These are phyloP conservation scores for Phylloscopus whistleri DNA, from an alignment of 2,113 vertebrate genomes.

Conservation along the genomic window DNA sequence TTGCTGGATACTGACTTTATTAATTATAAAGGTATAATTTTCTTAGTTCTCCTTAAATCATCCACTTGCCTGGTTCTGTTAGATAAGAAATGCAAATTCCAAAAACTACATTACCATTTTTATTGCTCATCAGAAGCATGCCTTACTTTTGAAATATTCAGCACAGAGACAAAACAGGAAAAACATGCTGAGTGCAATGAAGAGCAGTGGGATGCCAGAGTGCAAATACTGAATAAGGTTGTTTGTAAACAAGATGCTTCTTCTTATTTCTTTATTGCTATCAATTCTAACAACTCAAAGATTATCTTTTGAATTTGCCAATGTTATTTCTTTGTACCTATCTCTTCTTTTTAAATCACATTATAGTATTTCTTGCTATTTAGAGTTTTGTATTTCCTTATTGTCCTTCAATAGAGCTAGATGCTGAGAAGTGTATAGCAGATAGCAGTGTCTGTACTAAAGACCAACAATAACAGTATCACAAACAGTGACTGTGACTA, in stretches of 20 bases:
- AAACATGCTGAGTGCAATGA: not conserved
- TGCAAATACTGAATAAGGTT: not conserved
- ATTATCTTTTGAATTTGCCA: not conserved
- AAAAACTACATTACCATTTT: slow-evolving; percentile 25
- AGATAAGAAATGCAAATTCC: slow-evolving; percentile 16
- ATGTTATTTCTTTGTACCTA: not conserved
- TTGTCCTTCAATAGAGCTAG: not conserved
- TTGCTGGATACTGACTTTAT: not conserved
- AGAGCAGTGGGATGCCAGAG: slow-evolving; percentile 5
- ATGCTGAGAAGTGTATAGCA: not conserved
- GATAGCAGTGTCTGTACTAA: not conserved
- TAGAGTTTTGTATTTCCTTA: not conserved
- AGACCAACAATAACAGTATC: not conserved
- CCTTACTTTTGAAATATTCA: not conserved
- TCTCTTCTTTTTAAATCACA: not conserved
- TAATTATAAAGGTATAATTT: not conserved
- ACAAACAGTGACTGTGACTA: fast-evolving
- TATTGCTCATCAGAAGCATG: not conserved
- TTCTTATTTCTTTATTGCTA: not conserved
- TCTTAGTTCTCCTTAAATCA: not conserved
- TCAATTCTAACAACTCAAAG: not conserved
- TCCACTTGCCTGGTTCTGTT: not conserved
- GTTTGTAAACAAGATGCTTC: slow-evolving; percentile 14
- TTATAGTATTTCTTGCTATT: not conserved
- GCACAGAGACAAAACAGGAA: not conserved